Conservation (phyloP, 2,113 vertebrate species). For the Leptocoma aspasia region DNA sequence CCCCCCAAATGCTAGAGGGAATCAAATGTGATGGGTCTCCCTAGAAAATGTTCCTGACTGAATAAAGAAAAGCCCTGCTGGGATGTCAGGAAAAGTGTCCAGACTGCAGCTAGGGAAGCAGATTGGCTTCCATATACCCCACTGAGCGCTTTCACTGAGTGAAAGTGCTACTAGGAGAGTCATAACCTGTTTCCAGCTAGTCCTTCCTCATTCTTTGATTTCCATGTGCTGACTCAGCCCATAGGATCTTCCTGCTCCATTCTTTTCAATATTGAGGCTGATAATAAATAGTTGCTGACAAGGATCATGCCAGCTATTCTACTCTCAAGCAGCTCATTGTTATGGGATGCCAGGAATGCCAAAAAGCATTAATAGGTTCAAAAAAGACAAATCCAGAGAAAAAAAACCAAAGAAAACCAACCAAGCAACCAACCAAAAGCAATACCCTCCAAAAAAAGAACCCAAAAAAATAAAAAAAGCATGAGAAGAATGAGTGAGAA, state of each 20-base stretch:
- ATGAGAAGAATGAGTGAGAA: background rate
- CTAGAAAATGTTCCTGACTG: background rate
- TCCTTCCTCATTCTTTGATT: constrained; percentile 4
- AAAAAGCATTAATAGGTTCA: background rate
- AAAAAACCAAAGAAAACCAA: background rate
- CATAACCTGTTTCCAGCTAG: background rate
- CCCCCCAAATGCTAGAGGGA: background rate
- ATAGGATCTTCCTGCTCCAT: background rate
- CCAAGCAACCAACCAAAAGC: background rate
- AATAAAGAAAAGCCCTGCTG: background rate
- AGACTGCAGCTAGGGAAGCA: background rate
- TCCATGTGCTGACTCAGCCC: background rate
- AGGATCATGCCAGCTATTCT: background rate
- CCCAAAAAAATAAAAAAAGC: rapidly evolving
- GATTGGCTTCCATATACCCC: background rate
- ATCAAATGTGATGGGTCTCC: background rate
- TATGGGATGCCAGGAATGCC: background rate
- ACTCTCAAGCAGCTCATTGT: background rate
- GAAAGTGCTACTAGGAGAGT: background rate
- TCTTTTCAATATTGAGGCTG: background rate
- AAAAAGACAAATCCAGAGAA: background rate
- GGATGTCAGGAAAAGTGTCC: background rate
- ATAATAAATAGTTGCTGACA: background rate
- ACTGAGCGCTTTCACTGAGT: background rate
- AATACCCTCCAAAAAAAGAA: rapidly evolving